These are phyloP conservation scores for Choloepus didactylus DNA, from an alignment of 2,797 vertebrate genomes.

Conservation along the genomic window DNA sequence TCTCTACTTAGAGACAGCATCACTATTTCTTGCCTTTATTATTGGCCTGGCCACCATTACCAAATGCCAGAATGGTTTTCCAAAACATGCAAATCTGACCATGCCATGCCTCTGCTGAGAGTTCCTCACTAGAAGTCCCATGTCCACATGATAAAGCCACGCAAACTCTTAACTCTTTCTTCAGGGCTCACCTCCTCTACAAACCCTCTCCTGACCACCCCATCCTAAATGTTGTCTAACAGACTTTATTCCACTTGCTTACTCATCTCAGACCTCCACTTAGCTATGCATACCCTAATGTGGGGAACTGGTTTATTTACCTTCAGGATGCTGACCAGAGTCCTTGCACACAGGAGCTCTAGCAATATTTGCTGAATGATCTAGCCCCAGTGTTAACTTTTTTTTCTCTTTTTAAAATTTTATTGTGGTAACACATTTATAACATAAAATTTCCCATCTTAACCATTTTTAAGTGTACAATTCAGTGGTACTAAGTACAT, in stretches of 20 bases:
- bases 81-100: conserved; percentile 33
- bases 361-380: conserved; percentile 56
- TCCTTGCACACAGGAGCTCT: conserved; percentile 31
- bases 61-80: conserved; percentile 49
- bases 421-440: too few relatives aligned
- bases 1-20: not conserved
- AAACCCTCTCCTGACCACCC: not conserved
- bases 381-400: not conserved
- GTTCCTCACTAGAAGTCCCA: not conserved
- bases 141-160: not conserved
- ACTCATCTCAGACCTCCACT: conserved; percentile 29
- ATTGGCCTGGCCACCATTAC: not conserved
- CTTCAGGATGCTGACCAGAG: conserved; percentile 48
- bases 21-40: conserved; percentile 49
- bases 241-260: conserved; percentile 51
- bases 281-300: not conserved
- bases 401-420: too few relatives aligned
- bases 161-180: conserved; percentile 53
- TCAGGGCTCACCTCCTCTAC: conserved; percentile 20
- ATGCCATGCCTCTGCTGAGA: conserved; percentile 1
- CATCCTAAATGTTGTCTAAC: conserved; percentile 26
- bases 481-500: too few relatives aligned
- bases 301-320: conserved; percentile 15
- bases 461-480: too few relatives aligned
- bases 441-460: too few relatives aligned